These are phyloP conservation scores for Microctonus hyperodae DNA, from an alignment of 2,888 invertebrate genomes.

Conservation along the genomic window DNA sequence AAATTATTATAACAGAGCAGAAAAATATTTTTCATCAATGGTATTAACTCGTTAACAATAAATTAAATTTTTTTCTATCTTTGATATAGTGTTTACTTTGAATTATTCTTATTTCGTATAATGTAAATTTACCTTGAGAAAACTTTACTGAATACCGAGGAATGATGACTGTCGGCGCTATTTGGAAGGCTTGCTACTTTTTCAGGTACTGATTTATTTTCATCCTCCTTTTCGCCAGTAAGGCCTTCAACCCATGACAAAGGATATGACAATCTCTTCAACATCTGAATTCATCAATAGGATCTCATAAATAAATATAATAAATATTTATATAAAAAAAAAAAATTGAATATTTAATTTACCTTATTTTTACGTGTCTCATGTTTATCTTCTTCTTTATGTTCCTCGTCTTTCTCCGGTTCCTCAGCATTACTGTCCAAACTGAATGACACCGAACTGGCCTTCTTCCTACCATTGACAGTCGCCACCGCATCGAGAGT, in stretches of 20 bases:
- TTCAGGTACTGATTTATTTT: constrained; percentile 67
- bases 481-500: constrained; percentile 62
- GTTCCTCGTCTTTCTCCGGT: constrained; percentile 65
- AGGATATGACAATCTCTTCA: constrained; percentile 90
- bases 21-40: constrained; percentile 11
- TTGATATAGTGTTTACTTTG: constrained; percentile 6
- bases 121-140: constrained; percentile 77
- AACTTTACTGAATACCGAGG: constrained; percentile 88
- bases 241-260: constrained; percentile 91
- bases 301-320: not conserved
- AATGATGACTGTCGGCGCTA: constrained; percentile 71
- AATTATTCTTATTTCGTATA: not conserved
- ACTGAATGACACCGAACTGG: constrained; percentile 77
- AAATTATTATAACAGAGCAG: not conserved
- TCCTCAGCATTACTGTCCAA: constrained; percentile 68
- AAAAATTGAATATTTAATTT: constrained; percentile 20
- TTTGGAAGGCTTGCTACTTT: constrained; percentile 68
- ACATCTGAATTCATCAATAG: constrained; percentile 72
- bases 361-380: constrained; percentile 80
- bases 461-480: constrained; percentile 71
- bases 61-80: not conserved
- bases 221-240: constrained; percentile 76
- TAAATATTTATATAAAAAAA: constrained; percentile 16
- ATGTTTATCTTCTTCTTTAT: constrained; percentile 64
- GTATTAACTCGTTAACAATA: constrained; percentile 26